Base-by-base conservation (phyloP, 2,797 vertebrate genomes). In the Cynopterus sphinx region DNA sequence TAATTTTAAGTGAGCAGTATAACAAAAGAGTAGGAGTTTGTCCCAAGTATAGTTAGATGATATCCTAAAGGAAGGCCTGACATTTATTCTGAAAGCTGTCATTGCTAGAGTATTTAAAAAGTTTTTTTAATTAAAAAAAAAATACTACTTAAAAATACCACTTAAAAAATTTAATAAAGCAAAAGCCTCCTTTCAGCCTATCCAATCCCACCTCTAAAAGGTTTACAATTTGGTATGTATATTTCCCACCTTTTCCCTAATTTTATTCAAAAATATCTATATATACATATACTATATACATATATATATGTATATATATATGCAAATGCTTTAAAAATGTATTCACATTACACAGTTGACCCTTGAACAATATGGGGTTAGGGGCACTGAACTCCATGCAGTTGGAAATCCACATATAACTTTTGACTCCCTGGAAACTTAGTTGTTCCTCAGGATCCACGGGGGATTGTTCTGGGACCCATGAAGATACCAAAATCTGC, bases 21-120 rank as follows among this genome's bases (percentile, higher is more conserved):
- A 93, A 92, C 49, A 96, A 94, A 96, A 71, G 49, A 95, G 86
- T 49, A 85, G n/a, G 31, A 92, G 74, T 95, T 95, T 94, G 84
- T 95, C 96, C 97, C 95, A 95, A 96, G 97, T 94, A 87, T 63
- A 95, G 75, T 87, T 67, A 84, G 77, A 95, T 79, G 59, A 79
- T 90, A 93, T 86, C 65, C 51, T 91, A n/a, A 91, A n/a, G 95
- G 49, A 71, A 78, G 55, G 31, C 61, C 59, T 95, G 85, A 94
- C 67, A 91, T 73, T 78, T 84, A 65, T 94, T 91, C 67, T 91
- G 75, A 75, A 97, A 96, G 87, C 77, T 53, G 51, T 89, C 6
- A 95, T 21, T 91, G 55, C 16, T 83, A 96, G 70, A 95, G 11
- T 92, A 83, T 94, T 92, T 43, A 31, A 13, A 19, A 59, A 85